A percentile compares a stretch with the other conserved stretches of the same genome.
Evolutionary conservation across 2,888 invertebrate species (phyloP).

Genomic region (Epinotia nisella): DNA sequence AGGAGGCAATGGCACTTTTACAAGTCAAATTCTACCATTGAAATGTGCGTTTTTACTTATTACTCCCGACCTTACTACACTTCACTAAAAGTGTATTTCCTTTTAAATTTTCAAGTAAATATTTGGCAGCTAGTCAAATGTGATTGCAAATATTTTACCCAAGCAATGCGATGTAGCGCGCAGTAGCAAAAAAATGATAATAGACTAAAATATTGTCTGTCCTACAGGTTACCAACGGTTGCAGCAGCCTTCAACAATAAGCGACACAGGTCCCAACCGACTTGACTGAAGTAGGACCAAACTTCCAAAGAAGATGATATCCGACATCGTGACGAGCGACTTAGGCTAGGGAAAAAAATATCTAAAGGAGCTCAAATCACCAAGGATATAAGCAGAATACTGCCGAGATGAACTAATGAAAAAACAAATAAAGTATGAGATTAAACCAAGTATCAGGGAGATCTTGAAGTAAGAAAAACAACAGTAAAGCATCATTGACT

Average conservation of each 20-base stretch:
- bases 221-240: background rate
- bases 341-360: background rate
- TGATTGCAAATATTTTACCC: background rate
- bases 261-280: background rate
- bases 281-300: background rate
- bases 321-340: background rate
- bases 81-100: background rate
- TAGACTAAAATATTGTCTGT: background rate
- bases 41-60: no score
- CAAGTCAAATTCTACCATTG: no score
- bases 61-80: background rate
- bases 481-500: no score
- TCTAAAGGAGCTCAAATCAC: background rate
- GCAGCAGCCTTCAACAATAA: background rate
- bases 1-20: no score
- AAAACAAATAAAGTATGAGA: no score
- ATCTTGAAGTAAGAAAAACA: no score
- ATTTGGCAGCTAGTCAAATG: background rate
- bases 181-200: background rate
- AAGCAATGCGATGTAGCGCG: background rate
- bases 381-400: background rate
- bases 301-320: background rate
- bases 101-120: background rate
- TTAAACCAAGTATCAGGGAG: no score
- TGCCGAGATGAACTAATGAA: background rate